These are phyloP conservation scores for Urocynchramus pylzowi DNA, from an alignment of 2,113 vertebrate genomes.

Conservation along the genomic window DNA sequence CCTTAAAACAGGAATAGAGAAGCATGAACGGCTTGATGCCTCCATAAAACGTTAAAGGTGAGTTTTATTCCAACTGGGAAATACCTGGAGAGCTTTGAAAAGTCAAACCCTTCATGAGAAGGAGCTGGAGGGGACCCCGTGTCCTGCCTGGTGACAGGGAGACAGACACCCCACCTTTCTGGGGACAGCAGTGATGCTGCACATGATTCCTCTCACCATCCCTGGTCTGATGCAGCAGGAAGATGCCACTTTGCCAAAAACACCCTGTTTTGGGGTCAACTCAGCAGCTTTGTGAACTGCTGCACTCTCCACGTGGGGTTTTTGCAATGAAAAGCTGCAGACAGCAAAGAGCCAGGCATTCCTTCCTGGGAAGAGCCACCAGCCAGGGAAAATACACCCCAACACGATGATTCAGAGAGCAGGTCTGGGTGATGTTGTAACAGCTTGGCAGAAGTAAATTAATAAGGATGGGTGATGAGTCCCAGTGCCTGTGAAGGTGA, in stretches of 20 bases:
- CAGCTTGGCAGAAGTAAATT: not conserved
- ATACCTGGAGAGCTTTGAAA: not conserved
- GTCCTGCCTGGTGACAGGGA: not conserved
- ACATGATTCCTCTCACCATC: not conserved
- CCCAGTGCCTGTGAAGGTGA: not conserved
- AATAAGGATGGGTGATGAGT: not conserved
- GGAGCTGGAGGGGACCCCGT: not conserved
- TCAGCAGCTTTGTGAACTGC: not conserved
- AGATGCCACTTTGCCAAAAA: not conserved
- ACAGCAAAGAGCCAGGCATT: not conserved
- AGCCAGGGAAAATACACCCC: not conserved
- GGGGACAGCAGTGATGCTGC: not conserved
- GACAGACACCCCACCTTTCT: accelerated
- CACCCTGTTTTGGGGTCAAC: accelerated
- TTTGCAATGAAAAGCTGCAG: not conserved
- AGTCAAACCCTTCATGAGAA: not conserved
- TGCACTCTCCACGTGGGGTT: accelerated
- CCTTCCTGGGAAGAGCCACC: not conserved
- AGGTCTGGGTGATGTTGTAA: not conserved
- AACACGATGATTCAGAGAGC: not conserved
- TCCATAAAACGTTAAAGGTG: not conserved
- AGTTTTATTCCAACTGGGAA: not conserved
- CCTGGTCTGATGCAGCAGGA: not conserved
- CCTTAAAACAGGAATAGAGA: not conserved
- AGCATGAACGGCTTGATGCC: not conserved